Base-by-base conservation (phyloP, 2,113 vertebrate genomes). In the Hoplias malabaricus region DNA sequence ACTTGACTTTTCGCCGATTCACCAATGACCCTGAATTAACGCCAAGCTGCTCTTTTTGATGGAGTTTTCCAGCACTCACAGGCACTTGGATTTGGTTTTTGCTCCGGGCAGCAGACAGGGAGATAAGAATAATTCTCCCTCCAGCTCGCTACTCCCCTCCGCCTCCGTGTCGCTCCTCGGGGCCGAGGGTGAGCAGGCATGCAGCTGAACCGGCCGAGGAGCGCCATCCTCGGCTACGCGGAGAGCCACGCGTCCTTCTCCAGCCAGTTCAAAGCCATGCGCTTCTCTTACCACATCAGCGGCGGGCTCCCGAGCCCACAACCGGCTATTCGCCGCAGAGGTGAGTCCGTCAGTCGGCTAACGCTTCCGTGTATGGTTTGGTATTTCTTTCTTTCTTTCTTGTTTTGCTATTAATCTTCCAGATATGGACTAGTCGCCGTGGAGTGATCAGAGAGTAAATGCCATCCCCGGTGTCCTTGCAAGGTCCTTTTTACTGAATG, bases 211-310 rank as follows among this genome's bases (percentile, higher is more conserved):
- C 86, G 77, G 77, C 86, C 89, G 42, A 77, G 72, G 76, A 86
- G 88, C 68, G 78, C 82, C 62, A 75, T 87, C 65, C 62, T 89
- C 23, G 84, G 84, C 59, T 82, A 85, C 78, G 76, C 84, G 40
- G 73, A 86, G 54, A 61, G 83, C 21, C 73, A 75, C 1, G 36
- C 57, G 29, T 89, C 89, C 70, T 92, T 87, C 86, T 92, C 90
- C 84, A 89, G 80, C 48, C 90, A 89, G 77, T 92, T 90, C 84
- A 85, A 89, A 74, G 85, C 89, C 73, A 90, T 90, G 89, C 89
- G 90, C 78, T 93, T 93, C 81, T 92, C 90, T 48, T 92, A 91
- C 75, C 91, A 93, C 76, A 89, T 93, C 73, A 84, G 80, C 72
- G 12, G 82, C 6, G 43, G 83, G 4, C 33, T 81, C 2, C n/a